Conservation (phyloP, 2,888 invertebrate genomes). For the Hylaea fasciaria region DNA sequence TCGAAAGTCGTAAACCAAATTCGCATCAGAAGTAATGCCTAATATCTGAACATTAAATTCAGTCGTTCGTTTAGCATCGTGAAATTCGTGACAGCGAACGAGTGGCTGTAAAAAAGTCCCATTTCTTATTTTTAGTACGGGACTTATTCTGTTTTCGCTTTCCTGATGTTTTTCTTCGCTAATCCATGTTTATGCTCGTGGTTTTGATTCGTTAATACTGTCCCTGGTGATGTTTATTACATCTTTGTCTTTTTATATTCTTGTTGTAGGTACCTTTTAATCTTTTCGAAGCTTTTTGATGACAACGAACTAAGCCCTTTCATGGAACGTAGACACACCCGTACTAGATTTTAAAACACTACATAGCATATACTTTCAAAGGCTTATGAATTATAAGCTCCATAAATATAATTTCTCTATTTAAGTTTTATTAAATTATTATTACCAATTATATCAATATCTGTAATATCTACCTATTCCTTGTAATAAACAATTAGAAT, state of each 20-base stretch:
- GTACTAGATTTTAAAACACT: too few relatives aligned
- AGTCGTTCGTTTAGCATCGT: slow-evolving; percentile 39
- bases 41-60: slow-evolving; percentile 41
- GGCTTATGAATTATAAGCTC: too few relatives aligned
- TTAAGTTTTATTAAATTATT: too few relatives aligned
- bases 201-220: slow-evolving; percentile 9
- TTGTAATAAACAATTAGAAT: too few relatives aligned
- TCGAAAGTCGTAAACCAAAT: slow-evolving; percentile 34
- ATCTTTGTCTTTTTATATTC: not conserved
- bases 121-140: slow-evolving; percentile 42
- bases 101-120: slow-evolving; percentile 44
- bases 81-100: slow-evolving; percentile 42
- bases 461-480: too few relatives aligned
- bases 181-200: slow-evolving; percentile 20
- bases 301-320: too few relatives aligned
- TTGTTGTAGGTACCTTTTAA: not conserved
- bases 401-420: too few relatives aligned
- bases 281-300: too few relatives aligned
- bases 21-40: slow-evolving; percentile 36
- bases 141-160: slow-evolving; percentile 27
- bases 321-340: too few relatives aligned
- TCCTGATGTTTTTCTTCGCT: slow-evolving; percentile 18
- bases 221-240: not conserved
- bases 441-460: too few relatives aligned
- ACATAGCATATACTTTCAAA: too few relatives aligned